Evolutionary conservation across 2,113 vertebrate genomes (phyloP), one percentile per base, ranked within the genome.

Genomic region (Caloenas nicobarica): DNA sequence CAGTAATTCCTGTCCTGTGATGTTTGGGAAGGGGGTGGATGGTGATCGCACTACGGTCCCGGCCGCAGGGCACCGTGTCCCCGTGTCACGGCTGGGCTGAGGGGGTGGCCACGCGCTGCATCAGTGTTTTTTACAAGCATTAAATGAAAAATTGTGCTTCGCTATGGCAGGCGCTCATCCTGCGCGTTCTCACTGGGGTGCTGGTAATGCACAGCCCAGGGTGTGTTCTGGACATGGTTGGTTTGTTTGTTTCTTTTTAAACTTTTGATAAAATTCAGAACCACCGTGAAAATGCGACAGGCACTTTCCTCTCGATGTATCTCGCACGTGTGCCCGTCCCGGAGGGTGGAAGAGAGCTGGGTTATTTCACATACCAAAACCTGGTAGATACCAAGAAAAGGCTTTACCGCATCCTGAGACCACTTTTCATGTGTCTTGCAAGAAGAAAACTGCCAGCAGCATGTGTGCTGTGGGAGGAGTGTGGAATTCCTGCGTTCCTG

Each of bases 401-500:
- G 65, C 48, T 87, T 54, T 23, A 11, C 58, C 48, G 2, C 31
- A 57, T 9, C 54, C 78, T 33, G 36, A 40, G 70, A 7, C 6
- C 16, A 0, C 11, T 70, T 48, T 26, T 8, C 1, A 2, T 23
- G 64, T 16, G 40, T 33, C 54, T 50, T 28, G 77, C 48, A 10
- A 33, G 8, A 24, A 58, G 50, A 79, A 33, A 74, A 28, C 33
- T 2, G 1, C 36, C 10, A 0, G 44, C 91, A 88, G 86, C 58
- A 7, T 8, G 77, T 28, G 73, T 38, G 72, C 62, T 87, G 96
- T 92, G 96, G 96, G 96, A 97, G 95, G 96, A 93, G 92, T 29
- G 23, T 82, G 96, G 96, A 96, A 97, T 96, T 92, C 88, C 58
- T 2, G 68, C 46, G 0, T 46, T 62, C 86, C 86, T 78, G 60